Evolutionary conservation across 2,888 invertebrate species (phyloP), one percentile per base, ranked within the genome.

Genomic region (Electrophaes corylata): DNA sequence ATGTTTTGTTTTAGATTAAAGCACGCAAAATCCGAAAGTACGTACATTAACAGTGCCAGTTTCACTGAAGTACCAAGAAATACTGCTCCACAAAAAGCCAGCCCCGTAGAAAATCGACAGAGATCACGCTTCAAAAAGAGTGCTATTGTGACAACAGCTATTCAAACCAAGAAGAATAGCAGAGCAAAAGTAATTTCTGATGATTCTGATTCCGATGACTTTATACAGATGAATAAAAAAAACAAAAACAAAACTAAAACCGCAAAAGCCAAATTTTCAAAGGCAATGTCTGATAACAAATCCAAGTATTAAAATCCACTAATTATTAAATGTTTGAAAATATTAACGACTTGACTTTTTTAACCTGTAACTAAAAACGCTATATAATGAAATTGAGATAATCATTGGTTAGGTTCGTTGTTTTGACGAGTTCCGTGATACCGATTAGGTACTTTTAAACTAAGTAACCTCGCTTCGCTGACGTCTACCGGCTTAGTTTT

Each of bases 141-240:
- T 57, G 93, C 93, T 16, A 85, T 93, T 61, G 93, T 94, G 0
- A 93, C 94, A 23, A 93, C 94, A 10, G 93, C 94, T 1, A 76
- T 91, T 26, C 92, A 92, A 72, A 81, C 74, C 23, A 90, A 86
- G 62, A 92, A 90, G 70, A 66, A 71, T 48, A 81, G 65, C 60
- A 71, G 64, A 48, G 71, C 72, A 33, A 78, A 62, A 59, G 67
- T 79, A 23, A 71, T 81, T 10, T 84, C 88, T 14, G 92, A 91
- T 39, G 84, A 84, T 61, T 88, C 82, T 11, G 93, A 88, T 71
- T 81, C 91, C 4, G 92, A 93, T 31, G 91, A 90, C 29, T 92
- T 90, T 43, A 75, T 80, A 39, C 86, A 83, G 57, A 78, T 79
- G 52, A 79, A 72, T 50, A 89, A 86, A 67, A 92, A 91, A 69